Base-by-base conservation (phyloP, 2,113 vertebrate genomes). In the Podocnemis expansa region DNA sequence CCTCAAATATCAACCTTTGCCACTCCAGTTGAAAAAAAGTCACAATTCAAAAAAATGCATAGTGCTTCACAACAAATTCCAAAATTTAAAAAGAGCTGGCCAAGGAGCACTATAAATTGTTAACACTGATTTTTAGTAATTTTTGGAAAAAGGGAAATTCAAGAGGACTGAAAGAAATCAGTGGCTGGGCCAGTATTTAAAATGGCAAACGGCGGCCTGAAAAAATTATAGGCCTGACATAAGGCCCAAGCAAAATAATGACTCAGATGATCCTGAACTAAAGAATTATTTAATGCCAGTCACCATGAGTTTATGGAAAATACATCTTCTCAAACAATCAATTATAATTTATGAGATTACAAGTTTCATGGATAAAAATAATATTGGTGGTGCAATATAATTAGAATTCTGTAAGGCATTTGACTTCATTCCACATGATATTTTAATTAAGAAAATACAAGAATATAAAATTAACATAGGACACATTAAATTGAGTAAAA, bases 391-490 rank as follows among this genome's bases (percentile, higher is more conserved):
- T 0, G 31, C 2, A 58, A 56, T 17, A 31, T 1, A 56, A 38
- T 24, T 11, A 67, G 16, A 11, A 47, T 80, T 24, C 49, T n/a
- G 76, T 25, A 10, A 6, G 25, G 63, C 1, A 27, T 21, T 25
- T 34, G 78, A 63, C 29, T 19, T 52, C 31, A 17, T 4, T 22
- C 27, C 2, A 25, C 0, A 38, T 60, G 31, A 63, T 14, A 34
- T 0, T 25, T 5, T 51, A 49, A 47, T 58, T 21, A 75, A 85
- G 82, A 24, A 79, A 55, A 0, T 10, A 8, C n/a, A 84, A 29
- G 0, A 41, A 11, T 6, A n/a, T 16, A 0, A 11, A 90, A 47
- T 0, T 9, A 73, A n/a, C n/a, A 21, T 27, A 34, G 22, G 27
- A 76, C 82, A 76, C 24, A 51, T 19, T 25, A 27, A 31, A n/a